These are phyloP conservation scores for Ommatoiulus sabulosus DNA, from an alignment of 2,888 invertebrate genomes.

Conservation along the genomic window DNA sequence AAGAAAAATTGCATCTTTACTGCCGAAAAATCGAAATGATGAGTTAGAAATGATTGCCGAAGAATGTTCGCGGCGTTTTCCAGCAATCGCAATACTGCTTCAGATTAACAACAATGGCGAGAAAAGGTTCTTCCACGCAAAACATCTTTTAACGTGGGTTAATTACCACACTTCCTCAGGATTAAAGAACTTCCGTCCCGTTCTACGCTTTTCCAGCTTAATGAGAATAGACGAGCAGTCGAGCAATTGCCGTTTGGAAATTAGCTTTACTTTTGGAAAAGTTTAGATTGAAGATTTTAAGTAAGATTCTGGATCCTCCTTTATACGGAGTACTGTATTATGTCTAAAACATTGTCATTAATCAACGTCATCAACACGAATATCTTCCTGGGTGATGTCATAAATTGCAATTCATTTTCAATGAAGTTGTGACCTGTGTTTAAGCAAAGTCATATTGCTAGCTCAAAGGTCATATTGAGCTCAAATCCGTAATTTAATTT, in stretches of 20 bases:
- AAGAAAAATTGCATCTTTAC: conserved; percentile 50
- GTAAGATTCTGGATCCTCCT: too few species aligned
- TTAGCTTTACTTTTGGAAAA: background rate
- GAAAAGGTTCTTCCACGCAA: conserved; percentile 15
- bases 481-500: too few species aligned
- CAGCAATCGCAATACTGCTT: background rate
- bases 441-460: too few species aligned
- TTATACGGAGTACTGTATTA: too few species aligned
- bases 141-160: conserved; percentile 28
- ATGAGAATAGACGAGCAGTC: background rate
- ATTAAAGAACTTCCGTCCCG: background rate
- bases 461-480: too few species aligned
- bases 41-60: background rate
- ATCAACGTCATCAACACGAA: too few species aligned
- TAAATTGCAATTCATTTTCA: too few species aligned
- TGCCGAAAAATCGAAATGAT: conserved; percentile 41
- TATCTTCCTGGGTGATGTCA: too few species aligned
- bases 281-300: too few species aligned
- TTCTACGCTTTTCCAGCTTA: background rate
- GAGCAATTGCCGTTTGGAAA: conserved; percentile 2
- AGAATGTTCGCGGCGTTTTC: background rate
- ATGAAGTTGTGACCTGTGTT: too few species aligned
- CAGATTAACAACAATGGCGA: conserved; percentile 24
- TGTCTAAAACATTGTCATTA: too few species aligned
- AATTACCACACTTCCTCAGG: background rate